phyloP scores from a whole-genome alignment of 2,888 invertebrate species.

The Mactromeris polynyma region DNA sequence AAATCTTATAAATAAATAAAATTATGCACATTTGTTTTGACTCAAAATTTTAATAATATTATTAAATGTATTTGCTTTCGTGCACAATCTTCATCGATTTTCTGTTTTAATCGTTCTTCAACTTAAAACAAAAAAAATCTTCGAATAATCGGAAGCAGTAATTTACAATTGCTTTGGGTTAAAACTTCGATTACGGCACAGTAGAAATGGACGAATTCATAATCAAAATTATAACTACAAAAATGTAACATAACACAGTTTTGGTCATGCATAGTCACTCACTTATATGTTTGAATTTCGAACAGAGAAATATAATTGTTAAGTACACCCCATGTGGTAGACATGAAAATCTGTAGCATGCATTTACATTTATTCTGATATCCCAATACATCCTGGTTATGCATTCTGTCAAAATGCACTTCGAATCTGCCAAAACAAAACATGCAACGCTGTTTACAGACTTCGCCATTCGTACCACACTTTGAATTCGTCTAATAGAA shows the following conservation, averaged over 20 bases:
- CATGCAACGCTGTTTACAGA: neutral
- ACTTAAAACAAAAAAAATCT: too few relatives aligned
- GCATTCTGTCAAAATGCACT: slow-evolving; percentile 17
- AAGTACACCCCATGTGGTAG: neutral
- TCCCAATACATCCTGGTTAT: slow-evolving; percentile 7
- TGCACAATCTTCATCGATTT: too few relatives aligned
- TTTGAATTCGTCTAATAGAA: neutral
- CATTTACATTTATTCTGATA: neutral
- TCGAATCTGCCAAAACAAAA: slow-evolving; percentile 13
- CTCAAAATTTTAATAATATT: too few relatives aligned
- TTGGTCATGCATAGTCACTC: neutral
- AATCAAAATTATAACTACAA: too few relatives aligned
- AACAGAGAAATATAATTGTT: neutral
- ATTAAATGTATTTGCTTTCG: too few relatives aligned
- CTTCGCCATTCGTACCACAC: neutral
- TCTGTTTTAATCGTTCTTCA: too few relatives aligned
- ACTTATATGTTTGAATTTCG: neutral
- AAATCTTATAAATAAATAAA: too few relatives aligned
- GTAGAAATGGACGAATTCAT: too few relatives aligned
- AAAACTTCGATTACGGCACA: too few relatives aligned
- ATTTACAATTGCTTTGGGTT: too few relatives aligned
- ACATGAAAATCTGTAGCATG: neutral
- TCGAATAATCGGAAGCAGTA: too few relatives aligned
- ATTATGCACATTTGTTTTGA: too few relatives aligned
- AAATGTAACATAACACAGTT: neutral